A percentile compares a stretch with the other conserved stretches of the same genome.
Conservation (phyloP, 2,113 vertebrate species). For the Carassius auratus region DNA sequence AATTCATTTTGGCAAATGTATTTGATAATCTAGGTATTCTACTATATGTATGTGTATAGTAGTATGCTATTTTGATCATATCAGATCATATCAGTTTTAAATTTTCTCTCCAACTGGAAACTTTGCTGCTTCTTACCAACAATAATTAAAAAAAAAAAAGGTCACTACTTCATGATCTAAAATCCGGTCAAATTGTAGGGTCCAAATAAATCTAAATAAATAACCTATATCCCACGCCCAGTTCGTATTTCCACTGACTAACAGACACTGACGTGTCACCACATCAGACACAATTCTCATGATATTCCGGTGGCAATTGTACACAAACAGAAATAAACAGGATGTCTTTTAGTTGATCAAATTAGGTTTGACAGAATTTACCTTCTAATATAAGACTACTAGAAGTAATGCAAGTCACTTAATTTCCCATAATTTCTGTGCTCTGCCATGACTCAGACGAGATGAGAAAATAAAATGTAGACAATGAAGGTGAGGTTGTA, state of each 20-base stretch:
- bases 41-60: too few species aligned
- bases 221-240: slow-evolving; percentile 32
- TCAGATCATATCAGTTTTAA: background rate
- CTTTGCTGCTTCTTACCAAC: background rate
- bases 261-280: background rate
- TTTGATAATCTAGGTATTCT: background rate
- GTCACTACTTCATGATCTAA: slow-evolving; percentile 33
- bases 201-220: slow-evolving; percentile 53
- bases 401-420: background rate
- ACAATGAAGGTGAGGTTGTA: slow-evolving; percentile 72
- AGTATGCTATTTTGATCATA: background rate
- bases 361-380: slow-evolving; percentile 71
- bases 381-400: slow-evolving; percentile 14
- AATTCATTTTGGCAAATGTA: background rate
- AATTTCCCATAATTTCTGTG: background rate
- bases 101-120: background rate
- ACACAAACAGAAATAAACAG: slow-evolving; percentile 33
- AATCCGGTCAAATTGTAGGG: slow-evolving; percentile 28
- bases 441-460: slow-evolving; percentile 59
- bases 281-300: background rate
- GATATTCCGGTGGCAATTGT: slow-evolving; percentile 28
- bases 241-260: slow-evolving; percentile 12
- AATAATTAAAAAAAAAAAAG: slow-evolving; percentile 45
- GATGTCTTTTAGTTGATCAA: slow-evolving; percentile 59
- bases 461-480: slow-evolving; percentile 70